Evolutionary conservation across 1,140 invertebrate species (phyloP).

Genomic region (Pararge aegeria): DNA sequence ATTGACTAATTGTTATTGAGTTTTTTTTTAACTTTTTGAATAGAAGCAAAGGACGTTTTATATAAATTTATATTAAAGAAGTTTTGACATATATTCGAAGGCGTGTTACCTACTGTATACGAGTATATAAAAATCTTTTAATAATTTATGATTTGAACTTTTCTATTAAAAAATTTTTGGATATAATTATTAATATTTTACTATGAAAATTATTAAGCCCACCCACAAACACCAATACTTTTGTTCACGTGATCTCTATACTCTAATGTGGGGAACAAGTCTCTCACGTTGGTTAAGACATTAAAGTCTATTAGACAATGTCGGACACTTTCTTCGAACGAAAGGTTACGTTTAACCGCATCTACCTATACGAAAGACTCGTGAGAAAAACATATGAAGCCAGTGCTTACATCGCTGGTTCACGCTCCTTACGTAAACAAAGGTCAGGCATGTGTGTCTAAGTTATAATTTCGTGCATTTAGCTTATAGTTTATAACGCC

Average conservation of each 20-base stretch:
- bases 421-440: conserved; percentile 60
- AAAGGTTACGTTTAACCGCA: conserved; percentile 47
- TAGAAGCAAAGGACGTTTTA: too few species aligned
- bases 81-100: too few species aligned
- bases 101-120: too few species aligned
- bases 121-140: too few species aligned
- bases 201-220: neutral
- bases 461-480: conserved; percentile 1
- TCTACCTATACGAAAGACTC: conserved; percentile 30
- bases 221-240: conserved; percentile 30
- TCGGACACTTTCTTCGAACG: conserved; percentile 52
- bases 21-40: too few species aligned
- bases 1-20: neutral
- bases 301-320: conserved; percentile 45
- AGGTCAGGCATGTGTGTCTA: conserved; percentile 26
- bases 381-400: conserved; percentile 55
- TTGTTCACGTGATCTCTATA: conserved; percentile 17
- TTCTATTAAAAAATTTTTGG: too few species aligned
- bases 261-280: conserved; percentile 46
- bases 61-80: too few species aligned
- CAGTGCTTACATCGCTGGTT: conserved; percentile 48
- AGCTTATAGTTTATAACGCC: neutral
- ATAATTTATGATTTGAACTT: too few species aligned
- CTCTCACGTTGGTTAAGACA: conserved; percentile 35
- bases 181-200: too few species aligned